phyloP scores from a whole-genome alignment of 2,888 invertebrate genomes.

The Meta bourneti region DNA sequence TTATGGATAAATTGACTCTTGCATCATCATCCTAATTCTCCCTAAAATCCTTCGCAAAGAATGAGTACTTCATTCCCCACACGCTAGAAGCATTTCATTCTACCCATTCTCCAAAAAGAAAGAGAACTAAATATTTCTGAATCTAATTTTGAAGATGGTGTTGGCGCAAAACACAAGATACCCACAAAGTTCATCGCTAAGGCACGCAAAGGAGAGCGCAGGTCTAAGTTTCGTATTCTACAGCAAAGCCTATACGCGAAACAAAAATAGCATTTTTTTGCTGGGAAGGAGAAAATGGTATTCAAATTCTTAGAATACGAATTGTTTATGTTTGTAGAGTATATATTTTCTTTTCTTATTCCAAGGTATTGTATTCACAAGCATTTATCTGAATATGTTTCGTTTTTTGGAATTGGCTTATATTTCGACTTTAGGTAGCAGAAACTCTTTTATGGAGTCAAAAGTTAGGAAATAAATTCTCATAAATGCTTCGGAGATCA shows the following conservation, averaged over 20 bases:
- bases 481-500: no score
- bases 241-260: conserved; percentile 4
- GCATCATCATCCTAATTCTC: no score
- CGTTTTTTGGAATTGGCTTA: no score
- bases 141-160: conserved; percentile 15
- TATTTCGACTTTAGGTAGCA: no score
- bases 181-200: conserved; percentile 11
- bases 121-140: conserved; percentile 4
- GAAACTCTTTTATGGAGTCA: no score
- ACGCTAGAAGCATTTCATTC: no score
- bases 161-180: conserved; percentile 16
- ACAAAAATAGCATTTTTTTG: conserved; percentile 17
- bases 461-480: no score
- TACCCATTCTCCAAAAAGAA: background rate
- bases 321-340: conserved; percentile 16
- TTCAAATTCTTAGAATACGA: conserved; percentile 21
- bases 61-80: no score
- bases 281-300: background rate
- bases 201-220: conserved; percentile 22
- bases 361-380: background rate
- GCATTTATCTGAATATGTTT: background rate
- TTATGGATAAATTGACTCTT: no score
- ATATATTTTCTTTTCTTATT: conserved; percentile 12
- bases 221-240: conserved; percentile 13
- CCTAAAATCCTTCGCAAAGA: no score